Conservation (phyloP, 2,888 invertebrate species). For the Axea sp. region DNA sequence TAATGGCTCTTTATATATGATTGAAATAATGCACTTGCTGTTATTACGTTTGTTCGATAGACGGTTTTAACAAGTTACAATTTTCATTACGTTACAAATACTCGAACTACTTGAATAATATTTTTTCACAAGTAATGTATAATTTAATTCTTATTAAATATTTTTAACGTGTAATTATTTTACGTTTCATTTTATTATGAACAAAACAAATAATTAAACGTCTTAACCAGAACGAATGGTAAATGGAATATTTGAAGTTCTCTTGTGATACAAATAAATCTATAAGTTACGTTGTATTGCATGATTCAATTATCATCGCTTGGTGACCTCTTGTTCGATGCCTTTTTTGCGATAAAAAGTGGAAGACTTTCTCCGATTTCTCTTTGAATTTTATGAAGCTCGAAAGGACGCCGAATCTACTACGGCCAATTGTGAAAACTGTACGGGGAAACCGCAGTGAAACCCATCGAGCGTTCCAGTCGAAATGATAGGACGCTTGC, state of each 20-base stretch:
- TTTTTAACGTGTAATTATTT: too few species aligned
- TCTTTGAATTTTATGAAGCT: constrained; percentile 54
- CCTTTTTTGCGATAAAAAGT: constrained; percentile 47
- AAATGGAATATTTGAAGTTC: too few species aligned
- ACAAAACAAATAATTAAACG: too few species aligned
- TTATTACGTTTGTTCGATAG: too few species aligned
- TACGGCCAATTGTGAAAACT: constrained; percentile 60
- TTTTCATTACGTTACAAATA: too few species aligned
- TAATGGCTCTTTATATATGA: constrained; percentile 21
- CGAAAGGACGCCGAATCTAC: constrained; percentile 57
- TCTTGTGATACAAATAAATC: constrained; percentile 19
- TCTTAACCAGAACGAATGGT: too few species aligned
- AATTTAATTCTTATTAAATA: too few species aligned
- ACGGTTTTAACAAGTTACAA: too few species aligned
- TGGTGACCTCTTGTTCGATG: constrained; percentile 49
- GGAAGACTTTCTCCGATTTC: constrained; percentile 64
- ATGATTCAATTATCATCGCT: constrained; percentile 52
- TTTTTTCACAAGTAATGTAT: too few species aligned
- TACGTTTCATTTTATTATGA: too few species aligned
- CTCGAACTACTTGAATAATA: too few species aligned
- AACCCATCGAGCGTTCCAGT: constrained; percentile 67
- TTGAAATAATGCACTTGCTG: constrained; percentile 20
- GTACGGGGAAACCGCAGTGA: constrained; percentile 63
- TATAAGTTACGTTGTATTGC: constrained; percentile 40
- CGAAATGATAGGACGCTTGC: constrained; percentile 67